Evolutionary conservation across 2,888 invertebrate genomes (phyloP), one percentile per base, ranked within the genome.

Genomic region (Agrypnus murinus): DNA sequence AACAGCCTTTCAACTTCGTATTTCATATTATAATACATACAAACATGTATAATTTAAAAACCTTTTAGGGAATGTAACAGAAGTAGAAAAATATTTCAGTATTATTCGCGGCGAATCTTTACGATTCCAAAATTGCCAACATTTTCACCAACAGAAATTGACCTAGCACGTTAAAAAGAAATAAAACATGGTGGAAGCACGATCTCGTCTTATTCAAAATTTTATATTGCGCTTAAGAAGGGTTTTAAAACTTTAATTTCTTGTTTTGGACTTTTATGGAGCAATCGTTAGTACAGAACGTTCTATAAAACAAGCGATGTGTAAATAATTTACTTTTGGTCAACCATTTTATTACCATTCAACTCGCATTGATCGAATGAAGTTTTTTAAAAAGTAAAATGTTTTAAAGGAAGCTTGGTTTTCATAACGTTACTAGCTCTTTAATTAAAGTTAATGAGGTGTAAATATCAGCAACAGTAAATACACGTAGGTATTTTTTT

Each of bases 201-300:
- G 17, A 45, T 40, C 60, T 60, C 19, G 45, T 60, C 45, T 60
- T 45, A 60, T 60, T 60, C 45, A 60, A 60, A 60, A 60, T 60
- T 60, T 60, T 60, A 60, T 60, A 32, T 45, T 45, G 60, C 38
- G 45, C 12, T 45, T 50, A 50, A 34, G 45, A 40, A 32, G 9
- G n/a, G 10, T 19, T 3, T 45, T 45, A 31, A 31, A 19, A 60
- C 60, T 43, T 32, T 32, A 45, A 45, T 31, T 31, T 60, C 32
- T 60, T 60, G 45, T 60, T 43, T 45, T 40, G 19, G 58, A 38
- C 15, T 58, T 58, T 58, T 58, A 58, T 50, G 9, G 50, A 50
- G 12, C 12, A 9, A 32, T 50, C 50, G 19, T 50, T 50, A 32
- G 32, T 32, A 31, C 31, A 25, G 10, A 19, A 50, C 3, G 32